Evolutionary conservation across 2,888 invertebrate genomes (phyloP).

Genomic region (Tetragonula carbonaria): DNA sequence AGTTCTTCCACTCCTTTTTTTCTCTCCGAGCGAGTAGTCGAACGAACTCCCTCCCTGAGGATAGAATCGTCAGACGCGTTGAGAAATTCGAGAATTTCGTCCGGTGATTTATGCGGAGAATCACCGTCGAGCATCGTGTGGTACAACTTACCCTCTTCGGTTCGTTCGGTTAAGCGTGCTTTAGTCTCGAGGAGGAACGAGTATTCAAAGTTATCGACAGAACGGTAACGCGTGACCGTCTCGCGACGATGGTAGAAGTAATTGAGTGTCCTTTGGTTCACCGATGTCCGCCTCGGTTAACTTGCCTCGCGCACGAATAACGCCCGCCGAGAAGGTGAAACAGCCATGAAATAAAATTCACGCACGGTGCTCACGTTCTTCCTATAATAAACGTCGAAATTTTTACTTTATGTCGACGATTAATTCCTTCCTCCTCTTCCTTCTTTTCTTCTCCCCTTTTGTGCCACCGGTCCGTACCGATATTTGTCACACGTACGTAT

Average conservation of each 20-base stretch:
- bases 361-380: slow-evolving; percentile 12
- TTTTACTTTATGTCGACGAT: slow-evolving; percentile 53
- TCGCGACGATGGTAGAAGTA: slow-evolving; percentile 18
- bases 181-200: background rate
- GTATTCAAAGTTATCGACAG: slow-evolving; percentile 24
- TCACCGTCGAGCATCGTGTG: background rate
- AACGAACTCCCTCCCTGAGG: background rate
- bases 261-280: slow-evolving; percentile 51
- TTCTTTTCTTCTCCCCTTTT: background rate
- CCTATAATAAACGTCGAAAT: slow-evolving; percentile 54
- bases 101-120: slow-evolving; percentile 5
- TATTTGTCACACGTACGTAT: slow-evolving; percentile 34
- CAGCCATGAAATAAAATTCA: slow-evolving; percentile 34
- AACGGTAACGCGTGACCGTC: slow-evolving; percentile 20
- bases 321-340: slow-evolving; percentile 32
- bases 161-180: slow-evolving; percentile 5
- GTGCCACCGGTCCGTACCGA: background rate
- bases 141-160: slow-evolving; percentile 1
- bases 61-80: slow-evolving; percentile 4
- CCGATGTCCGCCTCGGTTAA: slow-evolving; percentile 40
- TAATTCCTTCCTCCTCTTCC: slow-evolving; percentile 23
- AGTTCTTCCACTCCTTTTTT: slow-evolving; percentile 5
- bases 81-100: slow-evolving; percentile 6
- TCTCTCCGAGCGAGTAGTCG: slow-evolving; percentile 7
- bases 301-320: slow-evolving; percentile 47